A percentile compares a stretch with the other conserved stretches of the same genome.
phyloP scores from a whole-genome alignment of 1,140 invertebrate species.

The Drosophila nannoptera region DNA sequence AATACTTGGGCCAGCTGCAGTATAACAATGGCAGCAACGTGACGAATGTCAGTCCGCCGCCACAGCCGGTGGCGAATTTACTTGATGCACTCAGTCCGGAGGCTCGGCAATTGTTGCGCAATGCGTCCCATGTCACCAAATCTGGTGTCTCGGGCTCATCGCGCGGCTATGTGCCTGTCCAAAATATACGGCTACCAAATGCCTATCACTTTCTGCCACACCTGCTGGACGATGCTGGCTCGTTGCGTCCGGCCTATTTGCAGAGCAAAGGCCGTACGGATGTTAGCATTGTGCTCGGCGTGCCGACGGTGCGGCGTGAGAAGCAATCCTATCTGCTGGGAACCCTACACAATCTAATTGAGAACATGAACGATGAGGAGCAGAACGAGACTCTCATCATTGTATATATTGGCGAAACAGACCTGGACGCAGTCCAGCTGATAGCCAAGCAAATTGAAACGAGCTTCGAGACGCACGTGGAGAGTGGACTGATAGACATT shows the following conservation, averaged over 20 bases:
- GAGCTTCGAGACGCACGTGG: slow-evolving; percentile 87
- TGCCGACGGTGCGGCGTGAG: slow-evolving; percentile 93
- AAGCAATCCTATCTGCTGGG: slow-evolving; percentile 93
- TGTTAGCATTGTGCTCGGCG: slow-evolving; percentile 90
- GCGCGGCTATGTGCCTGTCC: slow-evolving; percentile 53
- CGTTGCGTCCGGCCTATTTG: slow-evolving; percentile 88
- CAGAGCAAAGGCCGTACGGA: slow-evolving; percentile 87
- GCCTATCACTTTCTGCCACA: slow-evolving; percentile 94
- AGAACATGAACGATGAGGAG: slow-evolving; percentile 88
- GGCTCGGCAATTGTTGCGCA: slow-evolving; percentile 80
- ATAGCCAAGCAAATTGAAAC: slow-evolving; percentile 87
- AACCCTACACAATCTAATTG: slow-evolving; percentile 92
- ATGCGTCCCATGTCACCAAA: slow-evolving; percentile 68
- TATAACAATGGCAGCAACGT: slow-evolving; percentile 36
- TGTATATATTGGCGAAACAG: slow-evolving; percentile 93
- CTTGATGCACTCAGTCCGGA: slow-evolving; percentile 79
- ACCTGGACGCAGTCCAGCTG: slow-evolving; percentile 85
- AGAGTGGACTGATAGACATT: slow-evolving; percentile 92
- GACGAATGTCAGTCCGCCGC: slow-evolving; percentile 41
- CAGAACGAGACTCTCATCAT: slow-evolving; percentile 91
- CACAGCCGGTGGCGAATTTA: slow-evolving; percentile 43
- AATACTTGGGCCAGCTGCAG: slow-evolving; percentile 81
- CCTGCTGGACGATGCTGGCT: slow-evolving; percentile 88
- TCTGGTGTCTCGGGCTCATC: slow-evolving; percentile 5
- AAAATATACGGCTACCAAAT: slow-evolving; percentile 84